These are phyloP conservation scores for Laspeyria flexula DNA, from an alignment of 2,888 invertebrate genomes.

Conservation along the genomic window DNA sequence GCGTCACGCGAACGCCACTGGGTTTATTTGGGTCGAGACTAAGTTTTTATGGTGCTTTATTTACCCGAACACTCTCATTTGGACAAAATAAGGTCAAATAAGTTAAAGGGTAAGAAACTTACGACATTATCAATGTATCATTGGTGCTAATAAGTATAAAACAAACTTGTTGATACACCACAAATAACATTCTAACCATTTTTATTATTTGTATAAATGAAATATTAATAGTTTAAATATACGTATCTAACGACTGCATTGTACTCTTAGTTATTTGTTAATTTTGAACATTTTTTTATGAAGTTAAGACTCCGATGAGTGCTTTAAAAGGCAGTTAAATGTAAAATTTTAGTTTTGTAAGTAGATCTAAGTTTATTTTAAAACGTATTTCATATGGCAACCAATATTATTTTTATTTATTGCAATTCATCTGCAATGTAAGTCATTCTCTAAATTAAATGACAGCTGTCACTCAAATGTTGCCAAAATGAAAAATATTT, in stretches of 20 bases:
- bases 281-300: constrained; percentile 18
- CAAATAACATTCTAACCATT: not conserved
- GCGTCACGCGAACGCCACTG: constrained; percentile 35
- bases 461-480: not conserved
- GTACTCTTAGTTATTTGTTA: constrained; percentile 7
- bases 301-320: constrained; percentile 51
- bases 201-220: not conserved
- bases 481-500: constrained; percentile 6
- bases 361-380: constrained; percentile 9
- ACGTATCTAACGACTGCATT: not conserved
- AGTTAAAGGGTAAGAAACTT: not conserved
- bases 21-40: constrained; percentile 39
- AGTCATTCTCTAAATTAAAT: not conserved
- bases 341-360: constrained; percentile 1
- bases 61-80: constrained; percentile 23
- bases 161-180: not conserved
- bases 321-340: constrained; percentile 47
- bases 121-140: not conserved
- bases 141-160: not conserved
- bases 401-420: not conserved
- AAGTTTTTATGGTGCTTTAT: constrained; percentile 28
- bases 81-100: constrained; percentile 23
- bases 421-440: not conserved
- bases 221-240: not conserved
- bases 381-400: constrained; percentile 15